Base-by-base conservation (phyloP, 2,888 invertebrate genomes). In the Xestobium rufovillosum region DNA sequence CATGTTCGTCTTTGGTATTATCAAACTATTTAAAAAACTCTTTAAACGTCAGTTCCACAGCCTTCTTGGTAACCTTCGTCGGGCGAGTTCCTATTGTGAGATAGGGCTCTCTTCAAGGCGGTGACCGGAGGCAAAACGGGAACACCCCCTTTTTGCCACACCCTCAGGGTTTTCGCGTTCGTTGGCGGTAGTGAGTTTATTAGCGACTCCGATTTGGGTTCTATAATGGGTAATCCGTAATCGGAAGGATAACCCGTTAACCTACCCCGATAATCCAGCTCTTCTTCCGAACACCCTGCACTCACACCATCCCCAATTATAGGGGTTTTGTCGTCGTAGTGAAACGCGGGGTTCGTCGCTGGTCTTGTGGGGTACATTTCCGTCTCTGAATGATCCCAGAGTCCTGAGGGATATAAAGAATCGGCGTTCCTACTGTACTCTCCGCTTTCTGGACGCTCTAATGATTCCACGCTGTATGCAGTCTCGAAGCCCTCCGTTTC, bases 61-160 rank as follows among this genome's bases (percentile, higher is more conserved):
- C 90, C 90, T 69, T 90, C 90, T 65, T 89, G 89, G 64, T 89
- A 90, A 44, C 88, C 87, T 66, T 91, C 90, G 59, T 91, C 91
- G 26, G 87, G 83, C 14, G 89, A 84, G 63, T 86, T 88, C 59
- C 89, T 78, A 55, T 80, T 84, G 65, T 81, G 83, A 51, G 81
- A 82, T 46, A 88, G 75, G 41, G 83, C 88, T 46, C 88, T 78
- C 65, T 89, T 89, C 48, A 87, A 73, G 46, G 86, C 85, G 41
- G 85, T 82, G 27, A 88, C 87, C 13, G 87, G 89, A 16, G 86
- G 88, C 58, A 87, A 68, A 39, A 88, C 88, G 42, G 87, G 87
- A 44, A 86, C 85, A 39, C 73, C 73, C 49, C 84, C 86, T 48
- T 84, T 81, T 63, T 87, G 87, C 87, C 88, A 88, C 48, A 88